Base-by-base conservation (phyloP, 2,888 invertebrate species). In the Cephus spinipes region DNA sequence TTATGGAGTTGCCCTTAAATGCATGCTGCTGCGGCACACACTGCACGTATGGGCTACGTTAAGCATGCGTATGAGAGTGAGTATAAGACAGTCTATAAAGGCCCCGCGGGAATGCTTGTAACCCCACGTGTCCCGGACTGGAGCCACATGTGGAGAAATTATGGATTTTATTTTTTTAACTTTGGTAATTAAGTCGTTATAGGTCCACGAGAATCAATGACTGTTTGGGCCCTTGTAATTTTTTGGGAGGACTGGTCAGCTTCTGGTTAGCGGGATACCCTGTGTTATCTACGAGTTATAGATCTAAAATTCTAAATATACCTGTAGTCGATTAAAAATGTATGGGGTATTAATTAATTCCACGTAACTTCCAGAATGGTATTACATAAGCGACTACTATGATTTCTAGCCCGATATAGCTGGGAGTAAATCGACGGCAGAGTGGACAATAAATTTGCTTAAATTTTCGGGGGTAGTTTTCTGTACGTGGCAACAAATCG, bases 171-270 rank as follows among this genome's bases (percentile, higher is more conserved):
- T 71, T 73, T 68, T 32, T 32, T 31, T 4, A 34, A 68, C 33
- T 76, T 68, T 30, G 73, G 76, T 78, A 78, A 78, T 78, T 78
- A 78, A 78, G 78, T 55, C 78, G 76, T 78, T 78, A 73, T 32
- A 32, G 23, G 40, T 23, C 55, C 9, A 55, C 23, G 0, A 2
- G 9, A 55, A 55, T 55, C 55, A 23, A 55, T 55, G 55, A 9
- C 23, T 55, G 23, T 15, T 55, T 55, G 23, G 55, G 9, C 40
- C 9, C 55, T 23, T 55, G 55, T 55, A 55, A 55, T 23, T 55
- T 55, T 55, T 6, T 2, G 2, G 55, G 9, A 55, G 55, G 55
- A 55, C 55, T 55, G 23, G 23, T 23, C 55, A 55, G 55, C 55
- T 55, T 55, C 55, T 55, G 55, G 55, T 55, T 9, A 55, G 23